Evolutionary conservation across 2,113 vertebrate genomes (phyloP), one percentile per base, ranked within the genome.

Genomic region (Bubo blakistoni): DNA sequence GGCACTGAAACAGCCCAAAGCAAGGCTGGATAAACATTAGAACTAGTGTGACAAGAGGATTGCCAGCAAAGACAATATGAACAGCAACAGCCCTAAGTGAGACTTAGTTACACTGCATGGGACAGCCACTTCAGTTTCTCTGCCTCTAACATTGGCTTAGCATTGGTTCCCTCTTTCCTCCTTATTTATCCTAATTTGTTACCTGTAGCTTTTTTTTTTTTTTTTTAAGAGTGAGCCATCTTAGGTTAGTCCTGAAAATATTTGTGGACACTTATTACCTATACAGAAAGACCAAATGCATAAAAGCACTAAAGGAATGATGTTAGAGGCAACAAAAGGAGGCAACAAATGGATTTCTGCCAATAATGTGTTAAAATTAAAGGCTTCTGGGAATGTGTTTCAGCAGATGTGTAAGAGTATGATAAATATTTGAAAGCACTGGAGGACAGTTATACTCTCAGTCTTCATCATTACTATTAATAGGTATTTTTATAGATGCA

Each of bases 381-480:
- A 77, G 40, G 46, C 34, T 92, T 94, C 58, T 90, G n/a, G 36
- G 46, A 94, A 94, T 79, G 46, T 66, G 25, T 46, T 94, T 88
- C 76, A 81, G 86, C 36, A 88, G 27, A 70, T 58, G 6, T 65
- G 6, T 81, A 61, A 44, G 30, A 86, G 12, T 20, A 79, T 81
- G 71, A 95, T 36, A 82, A 88, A 77, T 92, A 88, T 47, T 44
- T 95, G 40, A 94, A 94, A 76, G 46, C 36, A 80, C 30, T 73
- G 46, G 13, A 73, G 34, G 29, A 86, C 18, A 83, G 36, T 80
- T 79, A 74, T 25, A 51, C 2, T n/a, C 42, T 84, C 2, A 1
- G 25, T 87, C 21, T 83, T 88, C 25, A 42, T 69, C 36, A 16
- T 83, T 77, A 25, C 62, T 40, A 62, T 65, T 46, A 93, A 80